Percentiles rank a stretch among this genome's conserved stretches.
Evolutionary conservation across 2,888 invertebrate species (phyloP).

Genomic region (Hoplodrina blanda): DNA sequence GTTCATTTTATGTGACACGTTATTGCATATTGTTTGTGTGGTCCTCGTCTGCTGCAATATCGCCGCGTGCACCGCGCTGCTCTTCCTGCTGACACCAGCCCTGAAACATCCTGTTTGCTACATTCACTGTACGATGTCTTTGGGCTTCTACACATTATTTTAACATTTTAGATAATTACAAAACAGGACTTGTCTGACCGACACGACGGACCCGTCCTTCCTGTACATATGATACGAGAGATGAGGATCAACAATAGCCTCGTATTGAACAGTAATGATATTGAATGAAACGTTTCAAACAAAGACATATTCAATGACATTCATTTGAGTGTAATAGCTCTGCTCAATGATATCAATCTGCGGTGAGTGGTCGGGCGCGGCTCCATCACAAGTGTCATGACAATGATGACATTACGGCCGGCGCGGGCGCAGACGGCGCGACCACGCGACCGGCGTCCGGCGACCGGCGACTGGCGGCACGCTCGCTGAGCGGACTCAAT

Average conservation of each 20-base stretch:
- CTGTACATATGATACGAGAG: too few species aligned
- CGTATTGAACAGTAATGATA: conserved; percentile 1
- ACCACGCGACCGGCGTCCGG: neutral
- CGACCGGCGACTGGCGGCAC: conserved; percentile 14
- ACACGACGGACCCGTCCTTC: too few species aligned
- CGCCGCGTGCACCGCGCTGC: neutral
- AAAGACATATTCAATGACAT: neutral
- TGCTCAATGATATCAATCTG: conserved; percentile 17
- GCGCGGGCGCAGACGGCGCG: neutral
- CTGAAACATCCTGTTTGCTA: neutral
- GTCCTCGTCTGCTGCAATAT: neutral
- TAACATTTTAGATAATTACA: too few species aligned
- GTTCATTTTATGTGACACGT: conserved; percentile 23
- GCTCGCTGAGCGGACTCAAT: conserved; percentile 29
- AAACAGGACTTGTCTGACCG: too few species aligned
- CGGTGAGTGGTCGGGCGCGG: conserved; percentile 11
- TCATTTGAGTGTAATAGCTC: conserved; percentile 5
- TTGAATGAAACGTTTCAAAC: conserved; percentile 5
- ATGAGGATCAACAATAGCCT: too few species aligned
- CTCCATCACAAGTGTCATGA: conserved; percentile 5
- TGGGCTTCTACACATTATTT: neutral
- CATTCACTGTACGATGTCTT: neutral
- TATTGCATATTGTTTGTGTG: neutral
- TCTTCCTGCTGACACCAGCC: neutral
- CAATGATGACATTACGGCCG: conserved; percentile 39